phyloP scores from a whole-genome alignment of 1,140 invertebrate species.

The Goniozus legneri region DNA sequence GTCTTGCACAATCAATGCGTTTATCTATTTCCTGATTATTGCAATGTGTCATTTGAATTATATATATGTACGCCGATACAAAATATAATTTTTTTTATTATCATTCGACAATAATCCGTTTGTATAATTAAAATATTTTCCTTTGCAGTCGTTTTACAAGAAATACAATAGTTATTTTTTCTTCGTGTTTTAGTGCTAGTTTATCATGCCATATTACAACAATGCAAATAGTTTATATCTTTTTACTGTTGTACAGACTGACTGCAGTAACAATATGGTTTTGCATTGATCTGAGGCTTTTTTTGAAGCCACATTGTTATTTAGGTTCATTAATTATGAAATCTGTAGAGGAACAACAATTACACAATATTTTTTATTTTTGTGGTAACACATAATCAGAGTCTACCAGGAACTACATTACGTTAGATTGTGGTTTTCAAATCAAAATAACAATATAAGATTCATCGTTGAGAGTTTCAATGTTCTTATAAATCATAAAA shows the following conservation, averaged over 20 bases:
- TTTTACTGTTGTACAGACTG: conserved; percentile 11
- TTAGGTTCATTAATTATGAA: conserved; percentile 6
- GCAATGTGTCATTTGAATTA: too few relatives aligned
- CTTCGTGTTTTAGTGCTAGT: background rate
- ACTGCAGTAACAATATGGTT: background rate
- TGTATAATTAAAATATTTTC: background rate
- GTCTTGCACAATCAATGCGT: too few relatives aligned
- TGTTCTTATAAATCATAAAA: background rate
- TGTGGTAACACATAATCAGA: too few relatives aligned
- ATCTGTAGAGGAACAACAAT: conserved; percentile 15
- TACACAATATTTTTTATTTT: conserved; percentile 11
- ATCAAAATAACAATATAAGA: too few relatives aligned
- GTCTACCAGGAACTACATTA: too few relatives aligned
- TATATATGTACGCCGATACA: too few relatives aligned
- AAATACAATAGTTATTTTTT: background rate
- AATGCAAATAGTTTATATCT: conserved; percentile 37
- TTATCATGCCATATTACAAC: conserved; percentile 30
- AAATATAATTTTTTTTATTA: background rate
- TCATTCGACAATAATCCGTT: background rate
- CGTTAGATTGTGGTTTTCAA: too few relatives aligned
- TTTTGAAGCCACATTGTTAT: conserved; percentile 3
- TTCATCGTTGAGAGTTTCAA: too few relatives aligned
- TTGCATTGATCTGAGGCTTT: conserved; percentile 11
- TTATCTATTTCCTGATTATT: too few relatives aligned
- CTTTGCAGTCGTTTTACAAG: background rate